Evolutionary conservation across 2,888 invertebrate genomes (phyloP).

Genomic region (Ennomos quercinarius): DNA sequence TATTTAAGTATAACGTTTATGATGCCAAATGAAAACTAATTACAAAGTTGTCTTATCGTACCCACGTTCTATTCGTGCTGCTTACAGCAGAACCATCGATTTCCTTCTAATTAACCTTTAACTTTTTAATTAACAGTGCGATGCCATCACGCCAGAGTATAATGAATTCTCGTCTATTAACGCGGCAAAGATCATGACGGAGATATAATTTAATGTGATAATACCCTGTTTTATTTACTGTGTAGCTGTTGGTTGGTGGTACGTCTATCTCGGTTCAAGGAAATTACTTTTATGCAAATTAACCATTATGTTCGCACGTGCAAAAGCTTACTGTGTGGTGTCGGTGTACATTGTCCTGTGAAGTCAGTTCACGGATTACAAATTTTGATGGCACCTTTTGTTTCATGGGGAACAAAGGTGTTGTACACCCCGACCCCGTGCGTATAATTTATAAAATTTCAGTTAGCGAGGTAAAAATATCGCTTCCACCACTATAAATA

Average conservation of each 20-base stretch:
- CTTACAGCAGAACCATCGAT: constrained; percentile 7
- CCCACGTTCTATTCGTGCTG: not conserved
- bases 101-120: constrained; percentile 18
- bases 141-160: constrained; percentile 33
- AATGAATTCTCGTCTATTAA: constrained; percentile 38
- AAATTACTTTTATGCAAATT: constrained; percentile 75
- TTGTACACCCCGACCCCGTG: constrained; percentile 1
- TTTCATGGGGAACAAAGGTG: constrained; percentile 24
- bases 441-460: constrained; percentile 18
- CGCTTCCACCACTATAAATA: too few relatives aligned
- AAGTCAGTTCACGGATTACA: constrained; percentile 30
- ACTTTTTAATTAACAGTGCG: constrained; percentile 21
- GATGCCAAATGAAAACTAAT: not conserved
- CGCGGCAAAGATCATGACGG: constrained; percentile 27
- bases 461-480: constrained; percentile 12
- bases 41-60: constrained; percentile 1
- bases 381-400: constrained; percentile 31
- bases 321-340: constrained; percentile 41
- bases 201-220: constrained; percentile 36
- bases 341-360: constrained; percentile 26
- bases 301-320: constrained; percentile 57
- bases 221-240: constrained; percentile 40
- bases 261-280: constrained; percentile 49
- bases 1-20: not conserved
- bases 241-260: constrained; percentile 27